Evolutionary conservation across 2,113 vertebrate species (phyloP), one percentile per base, ranked within the genome.

Genomic region (Paralichthys olivaceus): DNA sequence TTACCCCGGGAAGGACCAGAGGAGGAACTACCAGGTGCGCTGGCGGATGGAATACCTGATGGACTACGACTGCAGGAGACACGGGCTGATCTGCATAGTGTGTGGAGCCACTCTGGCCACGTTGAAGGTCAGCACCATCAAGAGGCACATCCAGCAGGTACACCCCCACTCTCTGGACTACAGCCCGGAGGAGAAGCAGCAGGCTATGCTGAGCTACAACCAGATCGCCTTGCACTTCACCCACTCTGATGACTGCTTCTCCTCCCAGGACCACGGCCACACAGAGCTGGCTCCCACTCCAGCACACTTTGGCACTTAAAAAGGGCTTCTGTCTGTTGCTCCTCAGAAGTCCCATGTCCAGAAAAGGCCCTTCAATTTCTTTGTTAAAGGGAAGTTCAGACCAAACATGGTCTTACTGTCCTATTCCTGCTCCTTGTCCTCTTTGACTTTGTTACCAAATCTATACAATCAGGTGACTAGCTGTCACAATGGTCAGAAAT

Each of bases 21-120:
- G 95, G 28, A 95, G 96, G 55, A 97, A 96, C 92, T 98, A 98
- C 93, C 96, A 97, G 93, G 94, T 91, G 61, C 96, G 94, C 91
- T 97, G 96, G 96, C 90, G 96, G 83, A 87, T 91, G 60, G 96
- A 97, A 55, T 97, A 94, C 91, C 94, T 97, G 91, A 97, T 97
- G 96, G 96, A 97, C 71, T 97, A 97, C 37, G 95, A 97, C 91
- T 95, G 95, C 69, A 93, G 93, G 25, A 89, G 95, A 15, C 95
- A 95, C 13, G 95, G 95, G 0, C 88, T 96, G 49, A 94, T 96
- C 87, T 96, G 96, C 91, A 96, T 96, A 93, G 96, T 96, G 65
- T 96, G 96, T 1, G 95, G 95, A 0, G 94, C 95, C 49, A 94
- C 94, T 0, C 86, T 96, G 75, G 96, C 95, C 61, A 96, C 95